Base-by-base conservation (phyloP, 2,113 vertebrate species). In the Gorsachius goisagi region DNA sequence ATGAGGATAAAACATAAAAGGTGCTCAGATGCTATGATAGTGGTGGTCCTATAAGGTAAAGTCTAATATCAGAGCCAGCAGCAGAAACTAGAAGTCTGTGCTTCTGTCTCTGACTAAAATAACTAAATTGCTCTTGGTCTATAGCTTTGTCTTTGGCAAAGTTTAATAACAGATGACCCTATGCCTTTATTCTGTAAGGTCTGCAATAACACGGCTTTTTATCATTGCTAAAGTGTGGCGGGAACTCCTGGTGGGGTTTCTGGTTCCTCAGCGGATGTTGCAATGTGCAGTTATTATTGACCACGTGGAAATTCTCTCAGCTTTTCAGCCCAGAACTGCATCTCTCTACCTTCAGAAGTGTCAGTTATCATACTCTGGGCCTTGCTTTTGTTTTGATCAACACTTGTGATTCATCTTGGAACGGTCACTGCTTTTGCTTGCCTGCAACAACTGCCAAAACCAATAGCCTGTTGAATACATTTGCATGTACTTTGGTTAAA, bases 161-260 rank as follows among this genome's bases (percentile, higher is more conserved):
- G 23, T 90, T 73, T 83, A 94, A 58, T 93, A 93, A 80, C 13
- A 75, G 75, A 79, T 66, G 56, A 85, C 12, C 77, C 63, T 80
- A 15, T 96, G 88, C 92, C 11, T 33, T 66, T 89, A 83, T 73
- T 81, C 68, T 59, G 12, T 73, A 68, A 53, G 92, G 41, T 94
- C 85, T 93, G 86, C 77, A 95, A 33, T 86, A 97, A 97, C 89
- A 88, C 18, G 9, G 45, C n/a, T 84, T 94, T 93, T 83, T 85
- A 85, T 74, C 74, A 83, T 53, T 90, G 59, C 77, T 79, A 0
- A 92, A 68, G 41, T 92, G n/a, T 47, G 35, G 6, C 24, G 74
- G 72, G 60, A 74, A 71, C 74, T 92, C 71, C 85, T 91, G 23
- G 30, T 66, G 88, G 26, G 35, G 17, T 94, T 93, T 85, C 86